Evolutionary conservation across 2,113 vertebrate genomes (phyloP), one percentile per base, ranked within the genome.

Genomic region (Equus przewalskii): DNA sequence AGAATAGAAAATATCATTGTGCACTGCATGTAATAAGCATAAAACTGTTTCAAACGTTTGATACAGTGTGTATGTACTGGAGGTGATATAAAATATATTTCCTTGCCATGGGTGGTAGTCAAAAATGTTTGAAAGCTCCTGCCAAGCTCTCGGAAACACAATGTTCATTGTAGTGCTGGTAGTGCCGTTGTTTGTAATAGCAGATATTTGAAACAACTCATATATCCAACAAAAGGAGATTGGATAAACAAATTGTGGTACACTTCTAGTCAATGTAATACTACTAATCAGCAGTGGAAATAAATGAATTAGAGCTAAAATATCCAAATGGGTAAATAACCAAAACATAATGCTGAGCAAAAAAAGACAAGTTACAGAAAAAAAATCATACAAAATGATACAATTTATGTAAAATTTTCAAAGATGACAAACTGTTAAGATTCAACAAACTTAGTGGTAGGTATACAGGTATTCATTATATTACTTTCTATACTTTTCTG

Each of bases 231-330:
- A 75, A 90, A 90, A 60, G 26, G 82, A 85, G 75, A 86, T 5
- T 93, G 36, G 80, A 91, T 76, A 65, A 93, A 93, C 44, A 69
- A 84, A 70, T 46, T 88, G 24, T 65, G 13, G 26, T 67, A 96
- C 30, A 92, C 33, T 89, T 76, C 81, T 15, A 78, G 18, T 64
- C 46, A 67, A 69, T 64, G 51, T 94, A 94, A 51, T 69, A 78
- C 16, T 91, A 70, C 22, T 94, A 73, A 82, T 30, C 49, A 70
- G 19, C 44, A 41, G 19, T 64, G 30, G 19, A 96, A 96, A 93
- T 76, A 73, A 96, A 82, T 86, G 24, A 87, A 51, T 70, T 70
- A 95, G 76, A 92, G 33, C 67, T 96, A 76, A 96, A 97, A 86
- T 90, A 94, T 76, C 19, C 54, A 85, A 64, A 76, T 46, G 51